Conservation (phyloP, 64 coral and sea anemone species). For the Platygyra sinensis region DNA sequence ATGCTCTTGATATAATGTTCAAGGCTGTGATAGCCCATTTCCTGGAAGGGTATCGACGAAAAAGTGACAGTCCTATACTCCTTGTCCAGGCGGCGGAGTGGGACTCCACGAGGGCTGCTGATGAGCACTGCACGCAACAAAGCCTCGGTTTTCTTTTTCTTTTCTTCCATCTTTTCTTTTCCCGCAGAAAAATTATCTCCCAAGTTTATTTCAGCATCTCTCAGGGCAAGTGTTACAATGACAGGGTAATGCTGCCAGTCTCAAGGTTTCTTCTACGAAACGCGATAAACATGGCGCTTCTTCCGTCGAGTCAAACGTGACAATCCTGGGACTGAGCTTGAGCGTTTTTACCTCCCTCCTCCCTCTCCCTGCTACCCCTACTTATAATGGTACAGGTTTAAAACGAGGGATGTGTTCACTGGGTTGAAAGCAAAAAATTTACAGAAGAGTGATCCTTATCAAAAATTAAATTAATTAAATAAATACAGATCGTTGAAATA, state of each 20-base stretch:
- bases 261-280: neutral
- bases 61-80: slow-evolving; percentile 74
- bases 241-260: neutral
- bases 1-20: slow-evolving; percentile 77
- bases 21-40: slow-evolving; percentile 74
- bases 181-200: neutral
- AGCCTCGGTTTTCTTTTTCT: slow-evolving; percentile 82
- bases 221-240: neutral
- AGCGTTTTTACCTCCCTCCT: neutral
- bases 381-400: neutral
- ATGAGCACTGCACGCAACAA: slow-evolving; percentile 92
- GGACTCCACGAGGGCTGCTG: slow-evolving; percentile 81
- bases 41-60: slow-evolving; percentile 62
- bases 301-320: slow-evolving; percentile 1
- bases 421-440: neutral
- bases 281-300: slow-evolving; percentile 9
- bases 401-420: too few relatives aligned
- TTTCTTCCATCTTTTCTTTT: slow-evolving; percentile 72
- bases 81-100: slow-evolving; percentile 51
- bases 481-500: neutral
- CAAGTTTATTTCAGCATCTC: neutral
- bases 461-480: neutral
- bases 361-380: neutral
- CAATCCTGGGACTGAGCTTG: neutral
- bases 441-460: neutral